phyloP scores from a whole-genome alignment of 2,888 invertebrate species.

The Caenorhabditis japonica region DNA sequence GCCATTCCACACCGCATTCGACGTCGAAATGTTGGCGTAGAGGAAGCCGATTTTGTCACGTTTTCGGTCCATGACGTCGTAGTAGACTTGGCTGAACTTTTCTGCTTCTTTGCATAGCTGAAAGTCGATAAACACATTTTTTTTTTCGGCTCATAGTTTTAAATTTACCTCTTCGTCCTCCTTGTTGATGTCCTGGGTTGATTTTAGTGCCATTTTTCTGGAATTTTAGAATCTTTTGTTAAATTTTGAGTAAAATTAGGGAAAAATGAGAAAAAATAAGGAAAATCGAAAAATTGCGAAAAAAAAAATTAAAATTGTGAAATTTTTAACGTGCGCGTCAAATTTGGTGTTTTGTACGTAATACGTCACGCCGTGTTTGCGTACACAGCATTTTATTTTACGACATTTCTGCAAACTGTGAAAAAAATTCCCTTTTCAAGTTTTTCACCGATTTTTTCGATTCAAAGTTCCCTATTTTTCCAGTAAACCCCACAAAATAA shows the following conservation, averaged over 20 bases:
- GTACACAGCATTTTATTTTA: too few relatives aligned
- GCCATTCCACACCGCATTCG: conserved; percentile 91
- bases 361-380: conserved; percentile 4
- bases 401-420: too few relatives aligned
- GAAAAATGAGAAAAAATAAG: neutral
- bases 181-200: conserved; percentile 37
- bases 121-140: conserved; percentile 9
- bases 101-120: conserved; percentile 81
- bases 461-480: too few relatives aligned
- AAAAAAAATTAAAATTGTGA: neutral
- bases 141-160: neutral
- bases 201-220: conserved; percentile 25
- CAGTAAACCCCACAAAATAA: too few relatives aligned
- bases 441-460: too few relatives aligned
- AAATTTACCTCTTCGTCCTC: conserved; percentile 46
- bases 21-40: conserved; percentile 82
- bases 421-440: too few relatives aligned
- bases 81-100: conserved; percentile 90
- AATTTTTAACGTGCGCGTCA: conserved; percentile 4
- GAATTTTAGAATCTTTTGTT: neutral
- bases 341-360: neutral
- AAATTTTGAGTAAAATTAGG: neutral
- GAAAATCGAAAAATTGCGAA: neutral
- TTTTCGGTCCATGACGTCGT: conserved; percentile 87
- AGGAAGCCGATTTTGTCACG: conserved; percentile 78